These are phyloP conservation scores for Sapajus apella DNA, from an alignment of 2,113 vertebrate genomes.

Conservation along the genomic window DNA sequence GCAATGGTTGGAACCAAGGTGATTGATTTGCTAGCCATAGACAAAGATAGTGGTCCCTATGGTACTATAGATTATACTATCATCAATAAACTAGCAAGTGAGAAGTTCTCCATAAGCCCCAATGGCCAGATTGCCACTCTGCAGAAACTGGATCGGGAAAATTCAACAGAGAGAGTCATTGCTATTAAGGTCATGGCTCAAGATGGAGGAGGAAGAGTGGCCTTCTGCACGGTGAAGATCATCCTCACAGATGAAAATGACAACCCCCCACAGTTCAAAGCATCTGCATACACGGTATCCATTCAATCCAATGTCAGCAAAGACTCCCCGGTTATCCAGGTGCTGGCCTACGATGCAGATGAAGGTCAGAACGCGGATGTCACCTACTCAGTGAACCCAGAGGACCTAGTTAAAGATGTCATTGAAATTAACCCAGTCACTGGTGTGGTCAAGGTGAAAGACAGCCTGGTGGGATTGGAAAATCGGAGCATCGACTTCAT, in stretches of 20 bases:
- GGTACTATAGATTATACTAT: slow-evolving; percentile 97
- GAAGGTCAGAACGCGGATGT: slow-evolving; percentile 97
- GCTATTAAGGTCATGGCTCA: slow-evolving; percentile 98
- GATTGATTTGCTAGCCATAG: slow-evolving; percentile 92
- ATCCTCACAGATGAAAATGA: slow-evolving; percentile 98
- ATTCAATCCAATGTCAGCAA: slow-evolving; percentile 94
- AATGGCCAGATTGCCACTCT: slow-evolving; percentile 92
- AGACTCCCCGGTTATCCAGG: slow-evolving; percentile 93
- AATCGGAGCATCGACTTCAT: slow-evolving; percentile 95
- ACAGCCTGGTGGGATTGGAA: slow-evolving; percentile 93
- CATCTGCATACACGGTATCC: slow-evolving; percentile 92
- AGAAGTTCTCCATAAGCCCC: slow-evolving; percentile 92
- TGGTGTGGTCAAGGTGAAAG: slow-evolving; percentile 93
- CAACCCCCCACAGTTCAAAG: slow-evolving; percentile 95
- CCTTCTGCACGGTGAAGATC: slow-evolving; percentile 96
- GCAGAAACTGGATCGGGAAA: slow-evolving; percentile 94
- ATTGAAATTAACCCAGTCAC: slow-evolving; percentile 95
- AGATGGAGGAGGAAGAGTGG: slow-evolving; percentile 95
- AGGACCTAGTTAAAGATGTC: slow-evolving; percentile 89
- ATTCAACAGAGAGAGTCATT: slow-evolving; percentile 93
- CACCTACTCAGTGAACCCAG: slow-evolving; percentile 93
- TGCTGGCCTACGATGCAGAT: slow-evolving; percentile 96
- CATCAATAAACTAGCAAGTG: slow-evolving; percentile 95
- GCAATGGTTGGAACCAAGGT: slow-evolving; percentile 95
- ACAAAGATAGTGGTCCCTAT: slow-evolving; percentile 93